phyloP scores from a whole-genome alignment of 1,140 invertebrate genomes.

The Arctopsyche grandis region DNA sequence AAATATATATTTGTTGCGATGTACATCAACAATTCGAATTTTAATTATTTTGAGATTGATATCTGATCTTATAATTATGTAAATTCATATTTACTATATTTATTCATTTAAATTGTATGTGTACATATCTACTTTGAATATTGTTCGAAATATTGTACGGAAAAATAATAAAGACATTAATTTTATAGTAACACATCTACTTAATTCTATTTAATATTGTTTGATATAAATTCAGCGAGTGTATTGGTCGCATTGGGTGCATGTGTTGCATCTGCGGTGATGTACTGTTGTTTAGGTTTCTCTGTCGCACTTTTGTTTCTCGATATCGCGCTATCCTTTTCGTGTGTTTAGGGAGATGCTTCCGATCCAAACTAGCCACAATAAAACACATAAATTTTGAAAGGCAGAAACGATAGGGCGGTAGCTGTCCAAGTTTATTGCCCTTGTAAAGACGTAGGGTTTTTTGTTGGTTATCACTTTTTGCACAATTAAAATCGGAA shows the following conservation, averaged over 20 bases:
- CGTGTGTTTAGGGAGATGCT: conserved; percentile 33
- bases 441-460: conserved; percentile 38
- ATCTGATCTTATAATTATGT: no score
- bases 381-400: conserved; percentile 52
- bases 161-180: no score
- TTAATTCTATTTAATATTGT: conserved; percentile 11
- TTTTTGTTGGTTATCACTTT: background rate
- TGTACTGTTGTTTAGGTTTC: conserved; percentile 32
- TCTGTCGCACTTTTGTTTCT: conserved; percentile 30
- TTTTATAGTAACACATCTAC: no score
- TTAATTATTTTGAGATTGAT: no score
- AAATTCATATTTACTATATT: no score
- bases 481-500: background rate
- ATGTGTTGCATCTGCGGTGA: conserved; percentile 51
- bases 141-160: no score
- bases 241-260: conserved; percentile 8
- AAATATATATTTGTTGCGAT: no score
- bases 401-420: conserved; percentile 52
- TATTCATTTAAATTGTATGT: no score
- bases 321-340: conserved; percentile 29
- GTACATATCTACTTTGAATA: no score
- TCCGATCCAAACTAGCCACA: conserved; percentile 47
- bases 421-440: conserved; percentile 49
- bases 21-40: no score
- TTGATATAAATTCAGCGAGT: background rate